Conservation (phyloP, 1,140 invertebrate species). For the Eciton burchellii region DNA sequence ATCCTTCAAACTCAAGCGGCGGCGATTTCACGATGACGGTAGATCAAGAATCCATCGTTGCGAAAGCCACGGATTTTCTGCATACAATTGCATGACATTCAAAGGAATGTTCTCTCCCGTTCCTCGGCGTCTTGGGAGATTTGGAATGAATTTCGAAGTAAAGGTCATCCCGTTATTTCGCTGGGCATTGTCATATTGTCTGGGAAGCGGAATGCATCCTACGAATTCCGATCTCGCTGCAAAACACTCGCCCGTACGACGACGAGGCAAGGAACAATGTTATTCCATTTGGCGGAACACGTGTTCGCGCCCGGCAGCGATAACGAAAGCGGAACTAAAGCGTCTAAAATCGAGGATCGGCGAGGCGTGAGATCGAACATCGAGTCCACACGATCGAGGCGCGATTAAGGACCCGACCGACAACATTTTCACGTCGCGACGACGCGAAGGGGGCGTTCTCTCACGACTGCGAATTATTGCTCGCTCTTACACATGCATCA, state of each 20-base stretch:
- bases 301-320: slow-evolving; percentile 67
- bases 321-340: slow-evolving; percentile 65
- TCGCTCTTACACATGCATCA: not conserved
- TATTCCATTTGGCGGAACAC: slow-evolving; percentile 66
- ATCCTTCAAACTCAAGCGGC: too few relatives aligned
- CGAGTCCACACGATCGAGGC: slow-evolving; percentile 61
- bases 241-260: slow-evolving; percentile 16
- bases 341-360: slow-evolving; percentile 66
- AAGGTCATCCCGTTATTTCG: not conserved
- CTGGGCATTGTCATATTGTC: slow-evolving; percentile 2
- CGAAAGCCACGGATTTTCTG: too few relatives aligned
- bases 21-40: too few relatives aligned
- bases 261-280: slow-evolving; percentile 65
- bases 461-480: slow-evolving; percentile 64
- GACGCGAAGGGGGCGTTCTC: slow-evolving; percentile 47
- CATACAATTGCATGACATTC: too few relatives aligned
- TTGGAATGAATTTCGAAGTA: not conserved
- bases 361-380: slow-evolving; percentile 72
- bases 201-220: not conserved
- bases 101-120: too few relatives aligned
- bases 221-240: not conserved
- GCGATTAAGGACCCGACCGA: slow-evolving; percentile 60
- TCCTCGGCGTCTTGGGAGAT: too few relatives aligned
- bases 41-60: too few relatives aligned
- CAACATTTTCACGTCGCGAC: slow-evolving; percentile 37